Evolutionary conservation across 2,113 vertebrate genomes (phyloP), one percentile per base, ranked within the genome.

Genomic region (Copsychus sechellarum): DNA sequence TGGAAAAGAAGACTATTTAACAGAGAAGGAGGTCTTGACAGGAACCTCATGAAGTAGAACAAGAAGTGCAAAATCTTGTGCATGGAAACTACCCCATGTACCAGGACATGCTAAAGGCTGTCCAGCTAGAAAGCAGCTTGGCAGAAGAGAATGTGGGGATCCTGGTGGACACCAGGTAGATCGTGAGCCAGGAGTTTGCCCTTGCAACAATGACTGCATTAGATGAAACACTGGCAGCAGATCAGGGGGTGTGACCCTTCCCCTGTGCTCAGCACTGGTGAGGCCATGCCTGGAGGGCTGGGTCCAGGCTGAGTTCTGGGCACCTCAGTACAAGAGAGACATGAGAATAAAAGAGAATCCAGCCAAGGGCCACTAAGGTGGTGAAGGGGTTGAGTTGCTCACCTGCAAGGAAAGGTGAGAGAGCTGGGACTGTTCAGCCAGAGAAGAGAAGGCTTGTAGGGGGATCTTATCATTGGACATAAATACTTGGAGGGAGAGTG

Each of bases 181-280:
- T 48, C 36, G 8, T 17, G 56, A 66, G 33, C 31, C 36, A 76
- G n/a, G 33, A 40, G 2, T 25, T 29, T 56, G 25, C 24, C 40
- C 26, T 85, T 14, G 14, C 1, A 8, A 7, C 34, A 85, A 28
- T 54, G 67, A 13, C 31, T 78, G 25, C 28, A 33, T 74, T 65
- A 2, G 2, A 34, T 7, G 17, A 43, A 57, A 18, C 6, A 11
- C 0, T 57, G 45, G 16, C 33, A 60, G 31, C 18, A 67, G 15
- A 33, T 70, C 2, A 3, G 51, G 36, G 20, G 26, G 47, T 1
- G 4, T 65, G 61, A n/a, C 48, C 17, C 4, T 83, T 76, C 12
- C 14, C 5, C 9, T 77, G 11, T 8, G 21, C 56, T 83, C 23
- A 84, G 48, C 20, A 11, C n/a, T 15, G 10, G 14, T 80, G 81